Evolutionary conservation across 2,888 invertebrate genomes (phyloP), one percentile per base, ranked within the genome.

Genomic region (Megaustenia siamemsis): DNA sequence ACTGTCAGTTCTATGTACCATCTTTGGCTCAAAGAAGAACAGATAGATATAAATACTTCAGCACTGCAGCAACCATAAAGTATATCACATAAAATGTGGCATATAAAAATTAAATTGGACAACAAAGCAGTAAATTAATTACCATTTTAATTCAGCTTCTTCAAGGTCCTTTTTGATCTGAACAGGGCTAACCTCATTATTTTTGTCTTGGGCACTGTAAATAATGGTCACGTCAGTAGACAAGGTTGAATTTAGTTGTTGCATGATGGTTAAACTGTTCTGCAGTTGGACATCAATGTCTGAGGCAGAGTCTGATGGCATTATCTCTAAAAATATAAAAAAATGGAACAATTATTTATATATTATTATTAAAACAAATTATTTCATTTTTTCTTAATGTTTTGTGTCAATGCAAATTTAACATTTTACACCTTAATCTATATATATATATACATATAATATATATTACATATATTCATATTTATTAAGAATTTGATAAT

Each of bases 231-330:
- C 87, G 75, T 91, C 91, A 24, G 88, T 88, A 21, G 89, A 85
- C 75, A 90, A 87, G 73, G 88, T 90, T 40, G 87, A 88, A 85
- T 90, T 91, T 15, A 92, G 86, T 75, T 91, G 88, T 84, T 91
- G 90, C 79, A 93, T 86, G 28, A 91, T 89, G 28, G 88, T 89
- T 18, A 93, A 88, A 85, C 91, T 91, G 86, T 90, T 90, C 85
- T 92, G 92, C 8, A 94, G 89, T 83, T 94, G 93, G 32, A 91
- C 87, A 86, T 93, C 94, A 90, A 92, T 93, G 85, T 93, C 93
- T 18, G 88, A 84, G 38, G 90, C 90, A 68, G 89, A 87, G 87
- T 92, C 90, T 10, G 92, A 90, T 21, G 93, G 93, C 91, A 93
- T 90, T 78, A 90, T 89, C 69, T 91, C 93, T 93, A 89, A 28